Evolutionary conservation across 2,888 invertebrate genomes (phyloP), one percentile per base, ranked within the genome.

Genomic region (Cheilosia soror): DNA sequence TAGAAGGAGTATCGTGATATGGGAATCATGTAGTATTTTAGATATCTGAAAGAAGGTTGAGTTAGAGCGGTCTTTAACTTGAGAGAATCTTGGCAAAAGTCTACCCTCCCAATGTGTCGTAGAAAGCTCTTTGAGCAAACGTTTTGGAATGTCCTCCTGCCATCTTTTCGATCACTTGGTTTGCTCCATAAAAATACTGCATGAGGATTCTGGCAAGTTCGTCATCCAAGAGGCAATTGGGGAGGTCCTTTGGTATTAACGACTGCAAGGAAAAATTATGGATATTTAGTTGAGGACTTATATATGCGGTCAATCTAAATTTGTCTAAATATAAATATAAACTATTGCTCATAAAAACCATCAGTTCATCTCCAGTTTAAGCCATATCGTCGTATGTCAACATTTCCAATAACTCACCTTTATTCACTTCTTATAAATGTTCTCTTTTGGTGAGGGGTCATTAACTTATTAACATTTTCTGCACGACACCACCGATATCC

Each of bases 1-100:
- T 92, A 92, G 78, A 87, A 92, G 4, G 92, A 92, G 7, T 90
- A 89, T 76, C 91, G 92, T 0, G 90, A 89, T 20, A 91, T 88
- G 3, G 92, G 92, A 40, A 92, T 60, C 63, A 92, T 63, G 68
- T 90, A 90, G 63, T 88, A 89, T 31, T 90, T 89, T 15, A 92
- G 86, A 63, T 91, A 92, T 7, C 85, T 85, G 81, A 72, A 85
- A 85, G 49, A 31, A 62, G 47, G n/a, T 27, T 11, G n/a, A 25
- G 47, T 80, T 80, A 66, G 25, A 62, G 4, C 25, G 9, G 13
- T 20, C 31, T 53, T 13, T 9, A 15, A 49, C 9, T 29, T 20
- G 40, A 20, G 20, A 9, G 13, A 42, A 55, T 20, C 3, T 15
- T 37, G 2, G 11, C 4, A 11, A 1, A 47, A 63, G 51, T 13